phyloP scores from a whole-genome alignment of 2,113 vertebrate genomes.

The Phalacrocorax brasilianus region DNA sequence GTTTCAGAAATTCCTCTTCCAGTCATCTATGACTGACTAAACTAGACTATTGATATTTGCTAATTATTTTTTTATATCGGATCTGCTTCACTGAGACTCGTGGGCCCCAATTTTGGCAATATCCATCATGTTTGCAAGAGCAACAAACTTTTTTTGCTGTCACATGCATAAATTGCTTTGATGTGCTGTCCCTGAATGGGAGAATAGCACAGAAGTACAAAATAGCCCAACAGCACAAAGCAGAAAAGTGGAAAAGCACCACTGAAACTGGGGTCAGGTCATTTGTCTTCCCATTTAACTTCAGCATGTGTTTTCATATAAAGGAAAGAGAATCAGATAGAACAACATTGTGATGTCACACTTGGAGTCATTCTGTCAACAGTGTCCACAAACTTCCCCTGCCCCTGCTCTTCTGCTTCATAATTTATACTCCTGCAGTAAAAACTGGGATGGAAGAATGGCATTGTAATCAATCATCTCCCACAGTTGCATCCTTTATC shows the following conservation, averaged over 20 bases:
- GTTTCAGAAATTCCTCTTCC: neutral
- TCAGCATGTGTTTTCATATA: neutral
- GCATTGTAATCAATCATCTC: conserved; percentile 11
- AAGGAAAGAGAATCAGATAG: neutral
- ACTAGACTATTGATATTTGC: neutral
- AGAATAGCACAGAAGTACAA: neutral
- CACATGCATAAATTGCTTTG: neutral
- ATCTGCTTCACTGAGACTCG: neutral
- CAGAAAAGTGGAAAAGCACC: neutral
- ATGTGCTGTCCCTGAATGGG: neutral
- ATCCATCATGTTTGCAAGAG: neutral
- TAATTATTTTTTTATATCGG: neutral
- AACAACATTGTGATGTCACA: neutral
- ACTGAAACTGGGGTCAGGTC: neutral
- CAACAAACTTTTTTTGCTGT: neutral
- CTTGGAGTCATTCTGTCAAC: neutral
- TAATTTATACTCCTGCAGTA: conserved; percentile 29
- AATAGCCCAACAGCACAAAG: neutral
- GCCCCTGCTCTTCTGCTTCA: neutral
- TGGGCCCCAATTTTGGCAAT: neutral
- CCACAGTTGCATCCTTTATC: neutral
- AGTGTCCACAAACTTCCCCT: neutral
- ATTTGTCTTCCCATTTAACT: neutral
- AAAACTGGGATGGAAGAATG: conserved; percentile 7
- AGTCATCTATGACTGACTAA: neutral